phyloP scores from a whole-genome alignment of 2,113 vertebrate species.

The Hemicordylus capensis region DNA sequence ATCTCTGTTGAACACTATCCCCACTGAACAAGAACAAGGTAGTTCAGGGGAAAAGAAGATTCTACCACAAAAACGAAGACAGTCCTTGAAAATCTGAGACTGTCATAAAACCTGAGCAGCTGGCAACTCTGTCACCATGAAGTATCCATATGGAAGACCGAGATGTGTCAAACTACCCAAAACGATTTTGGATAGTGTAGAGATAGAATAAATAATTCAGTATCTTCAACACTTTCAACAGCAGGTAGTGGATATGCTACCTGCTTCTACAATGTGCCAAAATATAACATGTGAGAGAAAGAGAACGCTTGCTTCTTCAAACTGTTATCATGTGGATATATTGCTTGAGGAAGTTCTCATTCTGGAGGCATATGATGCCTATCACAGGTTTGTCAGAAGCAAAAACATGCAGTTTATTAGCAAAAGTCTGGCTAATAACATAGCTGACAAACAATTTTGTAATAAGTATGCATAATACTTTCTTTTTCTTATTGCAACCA shows the following conservation, averaged over 20 bases:
- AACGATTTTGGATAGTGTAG: slow-evolving; percentile 80
- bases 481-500: neutral
- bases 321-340: slow-evolving; percentile 73
- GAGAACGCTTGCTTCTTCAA: slow-evolving; percentile 70
- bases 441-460: slow-evolving; percentile 36
- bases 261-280: slow-evolving; percentile 82
- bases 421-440: slow-evolving; percentile 50
- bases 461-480: slow-evolving; percentile 30
- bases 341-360: slow-evolving; percentile 73
- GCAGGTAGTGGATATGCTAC: slow-evolving; percentile 85
- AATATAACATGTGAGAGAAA: slow-evolving; percentile 73
- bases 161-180: slow-evolving; percentile 86
- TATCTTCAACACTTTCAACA: slow-evolving; percentile 84
- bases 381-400: slow-evolving; percentile 74
- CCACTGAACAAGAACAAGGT: slow-evolving; percentile 55
- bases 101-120: slow-evolving; percentile 83
- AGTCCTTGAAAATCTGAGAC: slow-evolving; percentile 77
- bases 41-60: slow-evolving; percentile 61
- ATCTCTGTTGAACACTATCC: slow-evolving; percentile 33
- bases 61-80: slow-evolving; percentile 77
- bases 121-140: slow-evolving; percentile 84
- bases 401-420: slow-evolving; percentile 63
- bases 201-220: slow-evolving; percentile 87
- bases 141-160: slow-evolving; percentile 86
- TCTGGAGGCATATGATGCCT: slow-evolving; percentile 68